Evolutionary conservation across 2,113 vertebrate genomes (phyloP).

Genomic region (Lipophrys pholis): DNA sequence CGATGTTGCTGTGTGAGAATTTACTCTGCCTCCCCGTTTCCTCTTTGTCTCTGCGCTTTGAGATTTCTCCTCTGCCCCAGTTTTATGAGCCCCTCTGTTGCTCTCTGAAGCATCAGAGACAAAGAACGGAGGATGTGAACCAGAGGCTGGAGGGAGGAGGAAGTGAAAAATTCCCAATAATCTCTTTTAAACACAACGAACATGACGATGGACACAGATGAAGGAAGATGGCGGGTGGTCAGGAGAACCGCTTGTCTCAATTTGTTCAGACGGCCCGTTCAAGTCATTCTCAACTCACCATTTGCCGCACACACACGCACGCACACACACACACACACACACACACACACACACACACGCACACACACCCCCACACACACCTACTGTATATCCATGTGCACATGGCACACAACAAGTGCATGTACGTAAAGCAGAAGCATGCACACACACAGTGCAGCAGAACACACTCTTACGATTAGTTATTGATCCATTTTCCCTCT

Average conservation of each 20-base stretch:
- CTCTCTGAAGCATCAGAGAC: slow-evolving; percentile 51
- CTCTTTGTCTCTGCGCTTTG: slow-evolving; percentile 74
- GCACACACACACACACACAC: slow-evolving; percentile 31
- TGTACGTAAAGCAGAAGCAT: slow-evolving; percentile 42
- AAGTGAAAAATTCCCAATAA: slow-evolving; percentile 29
- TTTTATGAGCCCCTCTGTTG: slow-evolving; percentile 70
- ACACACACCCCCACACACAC: slow-evolving; percentile 28
- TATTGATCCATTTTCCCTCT: slow-evolving; percentile 72
- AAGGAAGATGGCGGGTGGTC: slow-evolving; percentile 55
- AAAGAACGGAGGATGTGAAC: slow-evolving; percentile 62
- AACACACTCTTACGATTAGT: slow-evolving; percentile 57
- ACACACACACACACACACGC: slow-evolving; percentile 36
- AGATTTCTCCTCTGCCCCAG: slow-evolving; percentile 75
- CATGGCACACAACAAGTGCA: slow-evolving; percentile 67
- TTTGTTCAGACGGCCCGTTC: slow-evolving; percentile 56
- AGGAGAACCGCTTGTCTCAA: slow-evolving; percentile 26
- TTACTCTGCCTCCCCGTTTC: slow-evolving; percentile 50
- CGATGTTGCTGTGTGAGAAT: slow-evolving; percentile 42
- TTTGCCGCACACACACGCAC: slow-evolving; percentile 48
- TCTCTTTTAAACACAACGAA: slow-evolving; percentile 38
- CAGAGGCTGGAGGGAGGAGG: slow-evolving; percentile 33
- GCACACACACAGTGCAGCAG: slow-evolving; percentile 24
- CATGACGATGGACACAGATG: slow-evolving; percentile 47
- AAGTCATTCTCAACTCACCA: slow-evolving; percentile 65
- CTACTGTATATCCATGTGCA: slow-evolving; percentile 24